phyloP scores from a whole-genome alignment of 2,113 vertebrate species.

The Phodopus roborovskii region DNA sequence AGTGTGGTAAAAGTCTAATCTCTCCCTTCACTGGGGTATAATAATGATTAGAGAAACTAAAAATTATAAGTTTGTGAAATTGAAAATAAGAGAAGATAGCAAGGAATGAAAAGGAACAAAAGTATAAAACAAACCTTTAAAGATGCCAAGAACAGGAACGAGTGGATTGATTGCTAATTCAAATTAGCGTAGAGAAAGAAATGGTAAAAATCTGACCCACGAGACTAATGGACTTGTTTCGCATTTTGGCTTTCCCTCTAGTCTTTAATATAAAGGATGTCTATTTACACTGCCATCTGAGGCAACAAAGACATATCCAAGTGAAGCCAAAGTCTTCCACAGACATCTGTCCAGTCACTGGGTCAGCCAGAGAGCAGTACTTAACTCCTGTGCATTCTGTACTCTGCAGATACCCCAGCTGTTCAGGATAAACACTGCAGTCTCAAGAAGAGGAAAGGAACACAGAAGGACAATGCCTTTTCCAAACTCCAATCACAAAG shows the following conservation, averaged over 20 bases:
- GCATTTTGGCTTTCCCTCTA: not conserved
- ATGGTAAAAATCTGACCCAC: not conserved
- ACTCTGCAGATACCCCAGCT: not conserved
- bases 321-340: not conserved
- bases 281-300: not conserved
- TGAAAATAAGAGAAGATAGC: too few relatives aligned
- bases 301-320: not conserved
- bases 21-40: not conserved
- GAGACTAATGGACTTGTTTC: not conserved
- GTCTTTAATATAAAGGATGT: not conserved
- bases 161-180: not conserved
- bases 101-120: rapidly evolving
- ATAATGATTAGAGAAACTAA: conserved; percentile 35
- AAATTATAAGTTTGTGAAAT: not conserved
- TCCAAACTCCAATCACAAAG: conserved; percentile 31
- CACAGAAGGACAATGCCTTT: not conserved
- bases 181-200: not conserved
- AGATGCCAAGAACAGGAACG: not conserved
- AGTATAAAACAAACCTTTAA: not conserved
- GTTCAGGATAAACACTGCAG: not conserved
- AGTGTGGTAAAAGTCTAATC: not conserved
- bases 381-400: not conserved
- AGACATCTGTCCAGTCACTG: not conserved
- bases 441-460: not conserved
- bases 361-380: not conserved